phyloP scores from a whole-genome alignment of 2,797 vertebrate species.

The Enteromius anoplus region DNA sequence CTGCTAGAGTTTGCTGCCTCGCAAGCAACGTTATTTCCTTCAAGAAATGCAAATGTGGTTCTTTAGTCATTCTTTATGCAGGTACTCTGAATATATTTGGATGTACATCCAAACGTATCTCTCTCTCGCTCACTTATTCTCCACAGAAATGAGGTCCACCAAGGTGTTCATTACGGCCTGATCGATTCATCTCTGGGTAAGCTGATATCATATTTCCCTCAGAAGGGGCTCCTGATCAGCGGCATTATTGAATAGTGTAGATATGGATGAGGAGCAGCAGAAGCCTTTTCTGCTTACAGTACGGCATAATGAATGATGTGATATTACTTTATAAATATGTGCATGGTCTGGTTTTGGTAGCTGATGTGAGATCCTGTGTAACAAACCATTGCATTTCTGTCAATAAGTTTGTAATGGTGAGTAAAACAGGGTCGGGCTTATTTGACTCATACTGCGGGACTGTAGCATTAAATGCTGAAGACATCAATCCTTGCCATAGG shows the following conservation, averaged over 20 bases:
- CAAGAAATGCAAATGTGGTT: constrained; percentile 31
- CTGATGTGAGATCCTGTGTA: constrained; percentile 3
- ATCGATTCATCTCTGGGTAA: constrained; percentile 50
- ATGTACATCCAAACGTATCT: constrained; percentile 50
- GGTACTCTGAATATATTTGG: constrained; percentile 7
- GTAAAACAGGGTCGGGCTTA: neutral
- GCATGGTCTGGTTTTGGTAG: neutral
- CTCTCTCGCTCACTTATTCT: constrained; percentile 17
- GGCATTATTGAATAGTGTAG: constrained; percentile 33
- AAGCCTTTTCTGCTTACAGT: constrained; percentile 37
- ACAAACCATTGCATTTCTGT: constrained; percentile 6
- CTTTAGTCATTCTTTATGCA: constrained; percentile 20
- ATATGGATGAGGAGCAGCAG: constrained; percentile 42
- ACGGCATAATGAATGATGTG: constrained; percentile 37
- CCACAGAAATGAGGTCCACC: constrained; percentile 34
- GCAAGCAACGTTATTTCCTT: neutral
- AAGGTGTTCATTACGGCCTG: constrained; percentile 44
- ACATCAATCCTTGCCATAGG: neutral
- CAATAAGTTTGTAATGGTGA: neutral
- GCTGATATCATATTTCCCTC: constrained; percentile 44
- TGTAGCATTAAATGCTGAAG: constrained; percentile 2
- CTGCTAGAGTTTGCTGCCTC: neutral
- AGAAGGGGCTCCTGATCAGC: constrained; percentile 39
- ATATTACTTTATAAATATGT: constrained; percentile 21
- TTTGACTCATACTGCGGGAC: neutral